These are phyloP conservation scores for Lagorchestes hirsutus DNA, from an alignment of 2,797 vertebrate genomes.

Conservation along the genomic window DNA sequence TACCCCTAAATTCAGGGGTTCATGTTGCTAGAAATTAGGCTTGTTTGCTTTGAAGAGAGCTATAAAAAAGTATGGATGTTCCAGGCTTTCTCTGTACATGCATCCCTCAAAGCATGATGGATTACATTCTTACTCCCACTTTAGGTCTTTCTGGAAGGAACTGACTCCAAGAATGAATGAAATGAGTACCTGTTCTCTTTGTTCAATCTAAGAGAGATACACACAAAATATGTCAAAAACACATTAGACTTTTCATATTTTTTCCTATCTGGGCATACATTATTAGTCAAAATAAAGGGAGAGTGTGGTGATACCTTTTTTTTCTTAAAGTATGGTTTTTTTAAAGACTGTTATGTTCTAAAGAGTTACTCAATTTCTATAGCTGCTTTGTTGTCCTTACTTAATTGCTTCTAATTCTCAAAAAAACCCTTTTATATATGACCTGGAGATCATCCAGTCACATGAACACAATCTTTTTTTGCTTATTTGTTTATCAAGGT, in stretches of 20 bases:
- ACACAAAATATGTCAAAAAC: constrained; percentile 7
- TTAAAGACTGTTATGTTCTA: constrained; percentile 9
- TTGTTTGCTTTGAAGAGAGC: constrained; percentile 43
- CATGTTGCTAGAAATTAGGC: background rate
- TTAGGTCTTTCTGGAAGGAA: background rate
- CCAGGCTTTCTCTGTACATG: background rate
- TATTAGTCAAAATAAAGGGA: constrained; percentile 8
- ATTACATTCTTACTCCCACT: background rate
- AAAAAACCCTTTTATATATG: background rate
- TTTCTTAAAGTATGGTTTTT: constrained; percentile 7
- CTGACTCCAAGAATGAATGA: background rate
- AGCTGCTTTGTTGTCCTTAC: constrained; percentile 40
- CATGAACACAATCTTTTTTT: constrained; percentile 21
- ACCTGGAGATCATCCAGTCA: background rate
- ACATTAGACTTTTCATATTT: constrained; percentile 35
- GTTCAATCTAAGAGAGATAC: constrained; percentile 39
- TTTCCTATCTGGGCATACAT: background rate
- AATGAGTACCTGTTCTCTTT: constrained; percentile 45
- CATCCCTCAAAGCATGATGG: background rate
- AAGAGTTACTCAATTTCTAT: background rate
- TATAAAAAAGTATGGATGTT: constrained; percentile 13
- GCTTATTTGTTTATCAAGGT: constrained; percentile 1
- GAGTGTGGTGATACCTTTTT: background rate
- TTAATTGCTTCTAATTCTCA: constrained; percentile 8
- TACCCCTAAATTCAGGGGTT: constrained; percentile 8